Base-by-base conservation (phyloP, 2,888 invertebrate genomes). In the Hemicrepidius hirtus region DNA sequence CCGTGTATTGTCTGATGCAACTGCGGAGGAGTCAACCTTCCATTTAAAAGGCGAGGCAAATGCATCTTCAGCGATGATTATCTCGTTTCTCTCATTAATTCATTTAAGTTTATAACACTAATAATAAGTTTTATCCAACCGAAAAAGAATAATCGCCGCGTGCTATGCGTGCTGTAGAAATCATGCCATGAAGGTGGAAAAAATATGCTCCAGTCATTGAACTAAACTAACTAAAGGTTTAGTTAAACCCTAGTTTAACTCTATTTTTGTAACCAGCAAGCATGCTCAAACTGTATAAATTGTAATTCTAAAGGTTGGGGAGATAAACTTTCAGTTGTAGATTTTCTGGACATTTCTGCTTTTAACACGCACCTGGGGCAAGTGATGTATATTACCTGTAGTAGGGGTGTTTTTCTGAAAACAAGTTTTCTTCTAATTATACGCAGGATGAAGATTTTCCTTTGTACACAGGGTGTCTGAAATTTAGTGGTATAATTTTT, bases 1-100 rank as follows among this genome's bases (percentile, higher is more conserved):
- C 55, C 24, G 21, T 49, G 16, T 9, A 18, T 16, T 18, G 35
- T 13, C 49, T 6, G 12, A 3, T 50, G 24, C 50, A 21, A 20
- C 50, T 21, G 50, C 50, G 20, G 10, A 50, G 21, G 50, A 50
- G 21, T 21, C 21, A 24, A 20, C 21, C 50, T 44, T 13, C 44
- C 13, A 12, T 44, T 13, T 20, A 50, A n/a, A n/a, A 49, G 20
- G 16, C 49, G 18, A 16, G 13, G 16, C 16, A 6, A 18, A 53
- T 53, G 53, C 53, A 55, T 35, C 55, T 35, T 18, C 10, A 24
- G 18, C 13, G 28, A 40, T 40, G 57, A 57, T 37, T 57, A 57
- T 57, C 37, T 37, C 18, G 57, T 40, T 37, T 57, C 35, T n/a
- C 37, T 57, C 37, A 18, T 37, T 57, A 57, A 37, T 57, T 57